phyloP scores from a whole-genome alignment of 1,140 invertebrate species.

The Delia radicum region DNA sequence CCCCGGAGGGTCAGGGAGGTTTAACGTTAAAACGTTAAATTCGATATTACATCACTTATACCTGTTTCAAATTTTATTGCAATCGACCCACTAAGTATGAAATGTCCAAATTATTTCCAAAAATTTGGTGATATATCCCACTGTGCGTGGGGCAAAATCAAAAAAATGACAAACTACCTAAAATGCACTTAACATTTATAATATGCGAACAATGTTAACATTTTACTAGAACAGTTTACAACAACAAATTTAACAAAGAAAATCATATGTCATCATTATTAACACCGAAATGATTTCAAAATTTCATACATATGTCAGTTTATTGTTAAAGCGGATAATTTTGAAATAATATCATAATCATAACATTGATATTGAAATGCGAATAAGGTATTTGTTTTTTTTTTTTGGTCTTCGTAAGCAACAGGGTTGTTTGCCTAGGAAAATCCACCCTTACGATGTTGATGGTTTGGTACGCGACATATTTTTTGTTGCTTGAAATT shows the following conservation, averaged over 20 bases:
- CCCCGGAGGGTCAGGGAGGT: too few species aligned
- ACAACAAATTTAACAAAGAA: conserved; percentile 34
- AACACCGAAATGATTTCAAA: conserved; percentile 54
- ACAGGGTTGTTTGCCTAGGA: not conserved
- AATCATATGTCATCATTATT: conserved; percentile 57
- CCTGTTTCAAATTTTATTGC: too few species aligned
- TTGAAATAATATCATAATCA: conserved; percentile 56
- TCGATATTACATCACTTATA: too few species aligned
- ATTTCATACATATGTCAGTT: conserved; percentile 41
- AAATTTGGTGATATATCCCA: too few species aligned
- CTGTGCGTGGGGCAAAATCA: not conserved
- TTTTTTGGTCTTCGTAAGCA: not conserved
- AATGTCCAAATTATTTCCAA: too few species aligned
- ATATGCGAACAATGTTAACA: conserved; percentile 34
- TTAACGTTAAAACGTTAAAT: too few species aligned
- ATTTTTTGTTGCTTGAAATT: conserved; percentile 15
- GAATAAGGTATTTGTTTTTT: too few species aligned
- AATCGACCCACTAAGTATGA: too few species aligned
- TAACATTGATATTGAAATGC: conserved; percentile 30
- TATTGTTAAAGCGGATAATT: conserved; percentile 53
- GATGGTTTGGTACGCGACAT: not conserved
- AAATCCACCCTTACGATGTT: not conserved
- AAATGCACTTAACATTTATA: conserved; percentile 43
- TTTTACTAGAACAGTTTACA: conserved; percentile 49
- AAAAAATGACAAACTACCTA: not conserved